phyloP scores from a whole-genome alignment of 2,888 invertebrate species.

The Lasius platythorax region DNA sequence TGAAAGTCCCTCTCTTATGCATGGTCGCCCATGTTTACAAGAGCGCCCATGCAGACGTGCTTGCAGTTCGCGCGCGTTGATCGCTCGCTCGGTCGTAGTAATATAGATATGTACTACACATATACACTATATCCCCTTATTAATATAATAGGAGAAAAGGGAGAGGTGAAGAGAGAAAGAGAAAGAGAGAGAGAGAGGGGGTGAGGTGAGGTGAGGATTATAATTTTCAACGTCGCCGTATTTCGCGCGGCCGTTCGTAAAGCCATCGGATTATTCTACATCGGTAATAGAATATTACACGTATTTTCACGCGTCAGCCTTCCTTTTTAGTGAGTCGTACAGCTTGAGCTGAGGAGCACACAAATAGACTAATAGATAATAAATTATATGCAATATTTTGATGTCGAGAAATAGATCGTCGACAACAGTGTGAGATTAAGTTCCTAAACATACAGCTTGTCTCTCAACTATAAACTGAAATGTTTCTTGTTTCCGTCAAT shows the following conservation, averaged over 20 bases:
- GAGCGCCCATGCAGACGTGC: slow-evolving; percentile 73
- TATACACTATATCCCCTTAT: slow-evolving; percentile 14
- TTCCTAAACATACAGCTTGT: not conserved
- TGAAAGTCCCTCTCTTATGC: slow-evolving; percentile 83
- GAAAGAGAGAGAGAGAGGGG: not conserved
- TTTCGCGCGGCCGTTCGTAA: slow-evolving; percentile 37
- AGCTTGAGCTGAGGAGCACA: not conserved
- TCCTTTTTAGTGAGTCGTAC: not conserved
- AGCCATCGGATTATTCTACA: slow-evolving; percentile 39
- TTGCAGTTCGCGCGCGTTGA: slow-evolving; percentile 54
- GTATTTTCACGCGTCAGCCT: slow-evolving; percentile 26
- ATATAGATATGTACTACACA: slow-evolving; percentile 3
- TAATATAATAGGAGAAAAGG: slow-evolving; percentile 26
- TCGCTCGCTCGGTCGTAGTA: not conserved
- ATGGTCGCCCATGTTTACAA: slow-evolving; percentile 81
- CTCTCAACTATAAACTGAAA: slow-evolving; percentile 23
- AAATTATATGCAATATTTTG: slow-evolving; percentile 12
- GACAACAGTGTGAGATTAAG: not conserved
- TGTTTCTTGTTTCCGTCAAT: slow-evolving; percentile 20
- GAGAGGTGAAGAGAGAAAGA: not conserved
- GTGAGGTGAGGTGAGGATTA: not conserved
- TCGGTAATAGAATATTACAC: slow-evolving; percentile 48
- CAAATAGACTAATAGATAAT: slow-evolving; percentile 16
- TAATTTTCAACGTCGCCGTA: slow-evolving; percentile 46
- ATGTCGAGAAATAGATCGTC: not conserved